A percentile compares a stretch with the other conserved stretches of the same genome.
phyloP scores from a whole-genome alignment of 2,797 vertebrate genomes.

The Parambassis ranga region DNA sequence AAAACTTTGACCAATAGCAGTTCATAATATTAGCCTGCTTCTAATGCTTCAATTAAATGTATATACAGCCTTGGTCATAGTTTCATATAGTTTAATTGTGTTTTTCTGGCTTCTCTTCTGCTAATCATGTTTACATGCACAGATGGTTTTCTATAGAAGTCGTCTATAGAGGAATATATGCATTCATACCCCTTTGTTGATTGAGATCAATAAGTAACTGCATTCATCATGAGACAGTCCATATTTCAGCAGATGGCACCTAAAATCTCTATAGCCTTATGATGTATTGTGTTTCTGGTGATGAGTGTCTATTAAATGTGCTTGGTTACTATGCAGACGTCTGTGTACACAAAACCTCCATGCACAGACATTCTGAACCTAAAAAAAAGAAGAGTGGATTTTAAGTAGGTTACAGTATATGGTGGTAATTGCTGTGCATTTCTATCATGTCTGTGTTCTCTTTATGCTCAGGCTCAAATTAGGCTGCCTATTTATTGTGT shows the following conservation, averaged over 20 bases:
- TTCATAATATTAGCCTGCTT: no score
- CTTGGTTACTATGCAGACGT: background rate
- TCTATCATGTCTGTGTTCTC: conserved; percentile 18
- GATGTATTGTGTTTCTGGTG: background rate
- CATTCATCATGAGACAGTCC: background rate
- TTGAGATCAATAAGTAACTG: background rate
- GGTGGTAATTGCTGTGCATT: background rate
- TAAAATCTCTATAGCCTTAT: background rate
- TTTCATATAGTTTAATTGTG: rapidly evolving
- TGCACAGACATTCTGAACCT: background rate
- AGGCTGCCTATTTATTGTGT: conserved; percentile 14
- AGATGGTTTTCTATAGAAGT: background rate
- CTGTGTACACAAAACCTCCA: background rate
- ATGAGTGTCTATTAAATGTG: background rate
- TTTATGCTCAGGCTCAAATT: background rate
- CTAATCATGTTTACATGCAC: background rate
- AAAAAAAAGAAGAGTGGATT: background rate
- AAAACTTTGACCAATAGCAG: no score
- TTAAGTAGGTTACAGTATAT: background rate
- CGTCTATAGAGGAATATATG: background rate
- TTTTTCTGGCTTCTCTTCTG: background rate
- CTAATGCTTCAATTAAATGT: no score
- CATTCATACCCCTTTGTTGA: background rate
- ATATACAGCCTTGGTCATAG: no score
- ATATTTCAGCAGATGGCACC: background rate